A percentile compares a stretch with the other conserved stretches of the same genome.
phyloP scores from a whole-genome alignment of 2,797 vertebrate species.

The Coregonus sp. region DNA sequence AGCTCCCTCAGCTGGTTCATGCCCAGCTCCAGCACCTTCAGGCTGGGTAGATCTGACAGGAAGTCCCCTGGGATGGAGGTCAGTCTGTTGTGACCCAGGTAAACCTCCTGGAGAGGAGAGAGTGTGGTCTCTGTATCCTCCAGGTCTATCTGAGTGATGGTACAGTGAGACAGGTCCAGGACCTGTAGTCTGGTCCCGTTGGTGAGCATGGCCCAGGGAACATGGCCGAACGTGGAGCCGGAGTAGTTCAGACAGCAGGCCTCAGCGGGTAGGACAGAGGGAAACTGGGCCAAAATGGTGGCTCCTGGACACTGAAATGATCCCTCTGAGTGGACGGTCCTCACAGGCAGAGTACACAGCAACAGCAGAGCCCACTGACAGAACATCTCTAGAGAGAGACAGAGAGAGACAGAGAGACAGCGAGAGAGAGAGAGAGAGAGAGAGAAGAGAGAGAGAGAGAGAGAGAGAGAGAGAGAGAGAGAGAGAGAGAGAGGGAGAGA shows the following conservation, averaged over 20 bases:
- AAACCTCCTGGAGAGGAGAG: slow-evolving; percentile 67
- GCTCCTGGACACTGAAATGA: slow-evolving; percentile 76
- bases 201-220: slow-evolving; percentile 77
- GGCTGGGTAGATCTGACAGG: slow-evolving; percentile 68
- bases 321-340: slow-evolving; percentile 27
- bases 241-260: slow-evolving; percentile 86
- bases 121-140: slow-evolving; percentile 14
- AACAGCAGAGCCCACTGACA: slow-evolving; percentile 49
- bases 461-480: neutral
- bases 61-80: slow-evolving; percentile 76
- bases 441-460: slow-evolving; percentile 26
- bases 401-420: neutral
- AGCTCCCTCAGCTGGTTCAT: slow-evolving; percentile 77
- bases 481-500: too few relatives aligned
- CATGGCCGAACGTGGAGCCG: slow-evolving; percentile 70
- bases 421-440: neutral
- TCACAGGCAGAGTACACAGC: slow-evolving; percentile 49
- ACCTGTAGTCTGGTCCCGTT: slow-evolving; percentile 63
- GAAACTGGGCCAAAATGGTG: slow-evolving; percentile 68
- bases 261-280: slow-evolving; percentile 49
- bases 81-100: slow-evolving; percentile 79
- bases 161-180: slow-evolving; percentile 82
- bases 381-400: slow-evolving; percentile 55
- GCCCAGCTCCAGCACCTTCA: slow-evolving; percentile 80
- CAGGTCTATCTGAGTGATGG: slow-evolving; percentile 68